A percentile compares a stretch with the other conserved stretches of the same genome.
These are phyloP conservation scores for Homarus americanus DNA, from an alignment of 1,140 invertebrate species.

Conservation along the genomic window DNA sequence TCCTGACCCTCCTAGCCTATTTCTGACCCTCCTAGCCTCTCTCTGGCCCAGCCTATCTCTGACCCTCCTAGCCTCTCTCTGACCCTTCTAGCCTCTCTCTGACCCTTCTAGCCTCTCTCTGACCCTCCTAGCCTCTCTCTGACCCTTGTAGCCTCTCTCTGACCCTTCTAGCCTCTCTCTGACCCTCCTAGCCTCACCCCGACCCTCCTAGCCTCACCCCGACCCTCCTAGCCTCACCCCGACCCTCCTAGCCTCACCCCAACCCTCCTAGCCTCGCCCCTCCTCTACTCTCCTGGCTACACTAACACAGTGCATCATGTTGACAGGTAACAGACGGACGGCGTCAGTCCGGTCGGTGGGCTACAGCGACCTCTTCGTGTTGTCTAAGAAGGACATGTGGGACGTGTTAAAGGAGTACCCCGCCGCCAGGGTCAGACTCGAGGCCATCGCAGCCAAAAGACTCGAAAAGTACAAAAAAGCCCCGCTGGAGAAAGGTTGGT, in stretches of 20 bases:
- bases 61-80: too few relatives aligned
- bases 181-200: too few relatives aligned
- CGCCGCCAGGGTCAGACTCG: conserved; percentile 95
- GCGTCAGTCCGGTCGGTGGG: conserved; percentile 97
- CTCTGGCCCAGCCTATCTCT: not conserved
- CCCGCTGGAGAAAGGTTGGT: conserved; percentile 91
- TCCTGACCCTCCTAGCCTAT: not conserved
- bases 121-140: too few relatives aligned
- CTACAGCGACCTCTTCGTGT: conserved; percentile 98
- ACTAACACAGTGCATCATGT: not conserved
- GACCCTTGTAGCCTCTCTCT: too few relatives aligned
- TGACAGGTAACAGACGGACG: conserved; percentile 94
- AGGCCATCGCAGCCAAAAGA: conserved; percentile 97
- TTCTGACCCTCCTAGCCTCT: not conserved
- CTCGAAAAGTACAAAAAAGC: conserved; percentile 97
- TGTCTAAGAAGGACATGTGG: conserved; percentile 99
- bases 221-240: too few relatives aligned
- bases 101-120: too few relatives aligned
- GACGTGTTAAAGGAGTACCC: conserved; percentile 99
- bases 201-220: too few relatives aligned
- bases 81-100: too few relatives aligned
- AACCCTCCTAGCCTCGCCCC: too few relatives aligned
- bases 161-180: too few relatives aligned
- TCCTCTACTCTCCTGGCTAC: too few relatives aligned
- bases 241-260: too few relatives aligned